Evolutionary conservation across 2,113 vertebrate species (phyloP).

Genomic region (Apodemus sylvaticus): DNA sequence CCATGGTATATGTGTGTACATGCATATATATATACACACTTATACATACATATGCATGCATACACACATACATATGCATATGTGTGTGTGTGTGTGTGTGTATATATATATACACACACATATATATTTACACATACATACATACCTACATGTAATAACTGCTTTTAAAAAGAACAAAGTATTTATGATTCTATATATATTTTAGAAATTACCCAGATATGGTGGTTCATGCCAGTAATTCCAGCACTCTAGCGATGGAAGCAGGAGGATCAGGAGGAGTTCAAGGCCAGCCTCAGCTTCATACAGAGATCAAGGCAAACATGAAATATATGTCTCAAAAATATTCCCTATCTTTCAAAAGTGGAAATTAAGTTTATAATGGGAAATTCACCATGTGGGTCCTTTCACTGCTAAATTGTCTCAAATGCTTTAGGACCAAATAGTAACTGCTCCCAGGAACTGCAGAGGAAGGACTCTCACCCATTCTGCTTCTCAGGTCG

Average conservation of each 20-base stretch:
- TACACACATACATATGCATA: too few relatives aligned
- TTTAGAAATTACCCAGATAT: slow-evolving; percentile 18
- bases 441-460: slow-evolving; percentile 19
- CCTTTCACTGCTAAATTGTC: slow-evolving; percentile 52
- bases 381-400: slow-evolving; percentile 33
- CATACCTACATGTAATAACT: not conserved
- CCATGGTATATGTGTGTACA: not conserved
- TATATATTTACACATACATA: not conserved
- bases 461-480: not conserved
- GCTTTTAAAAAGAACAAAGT: not conserved
- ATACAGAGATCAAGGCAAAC: not conserved
- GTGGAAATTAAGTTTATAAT: slow-evolving; percentile 42
- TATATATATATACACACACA: too few relatives aligned
- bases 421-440: slow-evolving; percentile 62
- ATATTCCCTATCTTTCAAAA: not conserved
- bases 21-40: too few relatives aligned
- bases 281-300: not conserved
- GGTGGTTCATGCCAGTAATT: not conserved
- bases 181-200: slow-evolving; percentile 14
- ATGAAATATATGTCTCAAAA: not conserved
- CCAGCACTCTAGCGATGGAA: not conserved
- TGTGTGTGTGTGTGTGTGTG: too few relatives aligned
- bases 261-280: not conserved
- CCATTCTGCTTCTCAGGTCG: not conserved
- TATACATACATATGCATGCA: too few relatives aligned